These are phyloP conservation scores for Ptiloglossa arizonensis DNA, from an alignment of 1,140 invertebrate genomes.

Conservation along the genomic window DNA sequence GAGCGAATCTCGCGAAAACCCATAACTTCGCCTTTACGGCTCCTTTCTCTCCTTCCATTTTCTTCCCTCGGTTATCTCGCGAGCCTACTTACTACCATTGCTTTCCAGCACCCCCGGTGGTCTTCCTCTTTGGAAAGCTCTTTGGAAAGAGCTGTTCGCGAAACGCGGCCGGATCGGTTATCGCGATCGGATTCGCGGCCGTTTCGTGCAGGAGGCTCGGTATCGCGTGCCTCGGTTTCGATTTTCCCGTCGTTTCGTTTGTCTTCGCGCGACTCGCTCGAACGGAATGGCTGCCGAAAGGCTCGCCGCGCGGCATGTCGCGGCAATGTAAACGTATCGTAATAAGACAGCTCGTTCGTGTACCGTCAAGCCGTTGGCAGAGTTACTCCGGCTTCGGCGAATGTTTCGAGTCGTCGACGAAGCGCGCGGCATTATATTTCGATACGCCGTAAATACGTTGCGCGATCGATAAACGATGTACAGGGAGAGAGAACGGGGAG, in stretches of 20 bases:
- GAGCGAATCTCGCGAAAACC: constrained; percentile 77
- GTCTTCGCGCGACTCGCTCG: neutral
- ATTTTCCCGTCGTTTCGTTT: neutral
- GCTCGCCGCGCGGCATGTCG: neutral
- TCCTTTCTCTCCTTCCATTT: constrained; percentile 60
- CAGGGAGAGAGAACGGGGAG: constrained; percentile 13
- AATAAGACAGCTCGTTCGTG: constrained; percentile 13
- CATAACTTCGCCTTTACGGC: constrained; percentile 80
- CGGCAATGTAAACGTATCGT: neutral
- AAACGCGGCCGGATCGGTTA: too few relatives aligned
- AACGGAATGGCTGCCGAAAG: neutral
- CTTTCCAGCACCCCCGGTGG: constrained; percentile 10
- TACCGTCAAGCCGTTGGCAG: constrained; percentile 37
- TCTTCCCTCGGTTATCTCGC: constrained; percentile 31
- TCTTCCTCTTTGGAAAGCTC: neutral
- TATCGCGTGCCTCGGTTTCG: neutral
- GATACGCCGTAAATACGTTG: constrained; percentile 66
- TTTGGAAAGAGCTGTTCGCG: too few relatives aligned
- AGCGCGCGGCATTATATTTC: constrained; percentile 60
- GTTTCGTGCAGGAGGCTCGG: too few relatives aligned
- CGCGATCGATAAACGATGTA: constrained; percentile 67
- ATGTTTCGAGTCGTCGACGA: constrained; percentile 61
- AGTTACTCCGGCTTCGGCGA: constrained; percentile 62
- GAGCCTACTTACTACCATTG: constrained; percentile 50
- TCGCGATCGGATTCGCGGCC: too few relatives aligned